Evolutionary conservation across 2,113 vertebrate genomes (phyloP).

Genomic region (Corapipo altera): DNA sequence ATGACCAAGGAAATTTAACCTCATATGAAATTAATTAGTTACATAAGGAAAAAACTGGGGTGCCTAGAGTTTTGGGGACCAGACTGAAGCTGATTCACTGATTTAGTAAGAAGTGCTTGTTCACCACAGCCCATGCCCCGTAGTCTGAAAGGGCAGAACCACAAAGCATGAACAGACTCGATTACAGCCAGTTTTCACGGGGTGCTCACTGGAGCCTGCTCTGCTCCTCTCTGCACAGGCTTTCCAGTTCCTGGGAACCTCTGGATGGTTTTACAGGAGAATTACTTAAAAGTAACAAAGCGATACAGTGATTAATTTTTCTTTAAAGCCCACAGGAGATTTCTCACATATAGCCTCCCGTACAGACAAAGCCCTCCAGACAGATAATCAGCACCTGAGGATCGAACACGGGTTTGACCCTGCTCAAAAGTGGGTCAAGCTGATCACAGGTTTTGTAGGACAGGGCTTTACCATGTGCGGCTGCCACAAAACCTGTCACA

Average conservation of each 20-base stretch:
- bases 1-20: neutral
- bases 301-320: neutral
- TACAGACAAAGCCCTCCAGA: constrained; percentile 16
- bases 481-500: neutral
- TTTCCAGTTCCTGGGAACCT: neutral
- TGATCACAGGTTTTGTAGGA: neutral
- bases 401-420: neutral
- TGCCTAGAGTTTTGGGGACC: neutral
- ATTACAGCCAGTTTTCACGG: neutral
- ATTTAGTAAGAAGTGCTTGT: neutral
- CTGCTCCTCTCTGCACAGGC: neutral
- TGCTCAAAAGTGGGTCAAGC: constrained; percentile 44
- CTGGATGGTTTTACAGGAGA: neutral
- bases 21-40: neutral
- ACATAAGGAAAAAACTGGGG: neutral
- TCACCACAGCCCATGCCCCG: neutral
- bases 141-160: neutral
- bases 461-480: neutral
- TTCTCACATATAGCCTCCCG: neutral
- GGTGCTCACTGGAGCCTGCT: neutral
- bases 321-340: neutral
- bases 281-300: neutral
- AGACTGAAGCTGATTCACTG: constrained; percentile 25
- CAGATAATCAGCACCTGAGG: constrained; percentile 17
- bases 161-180: neutral